Conservation (phyloP, 2,797 vertebrate species). For the Periparus ater region DNA sequence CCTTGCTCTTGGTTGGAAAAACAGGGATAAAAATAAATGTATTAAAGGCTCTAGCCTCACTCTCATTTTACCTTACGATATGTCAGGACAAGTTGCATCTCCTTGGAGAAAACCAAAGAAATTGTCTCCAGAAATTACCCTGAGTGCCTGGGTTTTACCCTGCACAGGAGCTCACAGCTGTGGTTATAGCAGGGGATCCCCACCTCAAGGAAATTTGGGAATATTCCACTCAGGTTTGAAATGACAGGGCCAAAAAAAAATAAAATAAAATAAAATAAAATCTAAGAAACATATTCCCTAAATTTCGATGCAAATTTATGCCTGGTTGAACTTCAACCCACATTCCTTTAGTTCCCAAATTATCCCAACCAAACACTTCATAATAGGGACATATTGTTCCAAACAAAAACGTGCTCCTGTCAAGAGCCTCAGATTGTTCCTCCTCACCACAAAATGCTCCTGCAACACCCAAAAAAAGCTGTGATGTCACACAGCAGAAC, state of each 20-base stretch:
- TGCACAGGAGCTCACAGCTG: not conserved
- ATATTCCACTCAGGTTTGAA: not conserved
- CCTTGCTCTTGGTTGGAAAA: not conserved
- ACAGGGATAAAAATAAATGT: not conserved
- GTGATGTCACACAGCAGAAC: not conserved
- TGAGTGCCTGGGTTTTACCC: not conserved
- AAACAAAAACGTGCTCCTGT: not conserved
- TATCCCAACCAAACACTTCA: slow-evolving; percentile 14
- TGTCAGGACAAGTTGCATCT: not conserved
- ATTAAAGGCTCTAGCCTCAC: not conserved
- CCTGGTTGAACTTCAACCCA: slow-evolving; percentile 54
- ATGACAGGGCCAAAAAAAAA: not conserved
- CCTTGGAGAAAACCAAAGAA: not conserved
- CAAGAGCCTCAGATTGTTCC: not conserved
- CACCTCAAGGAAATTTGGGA: not conserved
- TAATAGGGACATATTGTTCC: slow-evolving; percentile 18
- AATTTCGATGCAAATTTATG: slow-evolving; percentile 52
- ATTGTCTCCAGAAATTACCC: not conserved
- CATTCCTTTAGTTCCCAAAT: slow-evolving; percentile 35
- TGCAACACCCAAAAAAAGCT: not conserved
- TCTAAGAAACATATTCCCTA: not conserved
- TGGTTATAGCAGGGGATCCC: not conserved
- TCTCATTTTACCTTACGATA: not conserved
- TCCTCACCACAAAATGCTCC: not conserved
- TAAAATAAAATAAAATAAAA: accelerated